These are phyloP conservation scores for Orientallactaga bullata DNA, from an alignment of 2,113 vertebrate species.

Conservation along the genomic window DNA sequence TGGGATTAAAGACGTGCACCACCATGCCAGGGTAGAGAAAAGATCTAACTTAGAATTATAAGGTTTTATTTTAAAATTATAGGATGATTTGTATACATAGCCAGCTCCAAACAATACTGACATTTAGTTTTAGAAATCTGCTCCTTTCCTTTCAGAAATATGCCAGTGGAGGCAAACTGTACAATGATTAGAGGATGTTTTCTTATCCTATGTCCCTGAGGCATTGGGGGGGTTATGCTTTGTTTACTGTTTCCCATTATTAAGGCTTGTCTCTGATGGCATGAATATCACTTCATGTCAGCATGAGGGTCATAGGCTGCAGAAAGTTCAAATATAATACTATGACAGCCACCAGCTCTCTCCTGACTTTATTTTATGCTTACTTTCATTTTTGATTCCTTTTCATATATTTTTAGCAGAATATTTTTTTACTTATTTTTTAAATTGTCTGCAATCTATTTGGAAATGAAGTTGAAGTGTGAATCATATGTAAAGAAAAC, in stretches of 20 bases:
- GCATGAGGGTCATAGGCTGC: not conserved
- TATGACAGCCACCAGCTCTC: not conserved
- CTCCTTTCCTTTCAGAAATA: not conserved
- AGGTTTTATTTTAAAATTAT: constrained; percentile 48
- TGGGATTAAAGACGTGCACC: no score
- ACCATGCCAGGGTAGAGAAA: no score
- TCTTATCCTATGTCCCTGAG: not conserved
- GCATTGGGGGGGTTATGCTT: not conserved
- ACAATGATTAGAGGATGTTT: constrained; percentile 28
- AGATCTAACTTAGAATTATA: not conserved
- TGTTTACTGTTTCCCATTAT: not conserved
- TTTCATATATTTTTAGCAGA: not conserved
- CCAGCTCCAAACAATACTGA: not conserved
- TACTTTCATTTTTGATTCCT: not conserved
- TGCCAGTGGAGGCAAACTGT: not conserved
- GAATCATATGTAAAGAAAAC: not conserved
- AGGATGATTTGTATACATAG: not conserved
- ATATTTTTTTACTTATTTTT: not conserved
- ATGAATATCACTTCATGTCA: not conserved
- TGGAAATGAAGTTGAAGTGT: not conserved
- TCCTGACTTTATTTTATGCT: not conserved
- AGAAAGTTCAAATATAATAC: not conserved
- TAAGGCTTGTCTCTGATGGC: not conserved
- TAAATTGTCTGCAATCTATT: constrained; percentile 8
- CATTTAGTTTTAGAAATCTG: constrained; percentile 37